phyloP scores from a whole-genome alignment of 2,888 invertebrate genomes.

The Sinotaia quadrata region DNA sequence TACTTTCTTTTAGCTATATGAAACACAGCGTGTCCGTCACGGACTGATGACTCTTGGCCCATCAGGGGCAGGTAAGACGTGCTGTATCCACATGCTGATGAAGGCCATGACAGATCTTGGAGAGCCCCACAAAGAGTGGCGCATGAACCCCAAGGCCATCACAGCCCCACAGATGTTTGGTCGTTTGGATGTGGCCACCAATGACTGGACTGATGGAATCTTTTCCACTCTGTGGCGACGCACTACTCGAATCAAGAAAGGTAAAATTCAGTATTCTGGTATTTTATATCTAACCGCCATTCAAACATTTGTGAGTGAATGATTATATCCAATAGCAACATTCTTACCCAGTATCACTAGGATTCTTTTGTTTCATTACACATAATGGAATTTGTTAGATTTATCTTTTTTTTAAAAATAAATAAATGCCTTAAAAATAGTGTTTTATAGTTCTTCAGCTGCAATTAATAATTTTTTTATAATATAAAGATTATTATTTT shows the following conservation, averaged over 20 bases:
- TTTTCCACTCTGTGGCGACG: slow-evolving; percentile 91
- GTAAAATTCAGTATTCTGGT: no score
- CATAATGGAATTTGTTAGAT: no score
- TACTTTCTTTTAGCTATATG: slow-evolving; percentile 66
- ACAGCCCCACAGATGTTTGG: slow-evolving; percentile 94
- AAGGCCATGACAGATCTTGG: slow-evolving; percentile 88
- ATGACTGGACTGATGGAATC: slow-evolving; percentile 95
- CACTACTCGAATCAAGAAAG: slow-evolving; percentile 82
- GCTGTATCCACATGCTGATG: slow-evolving; percentile 92
- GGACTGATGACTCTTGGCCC: slow-evolving; percentile 89
- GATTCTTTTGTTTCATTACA: no score
- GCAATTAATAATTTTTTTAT: no score
- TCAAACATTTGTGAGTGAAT: no score
- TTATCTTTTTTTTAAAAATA: no score
- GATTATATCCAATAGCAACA: no score
- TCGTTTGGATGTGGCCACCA: slow-evolving; percentile 88
- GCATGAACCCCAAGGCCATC: slow-evolving; percentile 95
- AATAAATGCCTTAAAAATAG: no score
- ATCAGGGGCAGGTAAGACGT: slow-evolving; percentile 94
- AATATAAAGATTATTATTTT: no score
- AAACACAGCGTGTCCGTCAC: slow-evolving; percentile 73
- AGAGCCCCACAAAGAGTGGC: slow-evolving; percentile 84
- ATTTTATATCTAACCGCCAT: no score
- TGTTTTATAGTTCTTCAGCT: no score
- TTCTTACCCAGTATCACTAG: no score